Percentiles rank a stretch among this genome's conserved stretches.
Conservation (phyloP, 2,797 vertebrate genomes). For the Lepilemur ruficaudatus region DNA sequence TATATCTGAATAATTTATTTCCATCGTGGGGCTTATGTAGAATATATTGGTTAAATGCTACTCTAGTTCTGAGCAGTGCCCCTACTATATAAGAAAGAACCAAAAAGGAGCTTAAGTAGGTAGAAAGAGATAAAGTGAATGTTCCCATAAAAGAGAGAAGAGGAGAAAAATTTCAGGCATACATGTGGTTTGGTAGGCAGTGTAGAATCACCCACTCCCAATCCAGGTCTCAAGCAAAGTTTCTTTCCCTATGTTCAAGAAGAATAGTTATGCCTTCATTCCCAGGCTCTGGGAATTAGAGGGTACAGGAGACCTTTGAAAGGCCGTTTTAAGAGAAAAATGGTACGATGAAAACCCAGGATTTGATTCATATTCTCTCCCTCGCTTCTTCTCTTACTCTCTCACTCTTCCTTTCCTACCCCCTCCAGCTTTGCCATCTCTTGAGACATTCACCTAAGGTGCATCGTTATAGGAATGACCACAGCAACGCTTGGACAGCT, state of each 20-base stretch:
- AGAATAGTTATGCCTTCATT: not conserved
- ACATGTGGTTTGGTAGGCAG: not conserved
- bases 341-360: not conserved
- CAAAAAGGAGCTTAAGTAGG: not conserved
- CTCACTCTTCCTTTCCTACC: not conserved
- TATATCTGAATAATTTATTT: constrained; percentile 6
- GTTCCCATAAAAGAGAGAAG: not conserved
- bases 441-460: not conserved
- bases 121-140: not conserved
- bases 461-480: not conserved
- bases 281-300: not conserved
- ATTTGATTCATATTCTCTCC: not conserved
- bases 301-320: not conserved
- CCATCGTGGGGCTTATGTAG: not conserved
- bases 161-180: not conserved
- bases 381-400: not conserved
- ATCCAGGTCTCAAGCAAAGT: not conserved
- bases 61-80: not conserved
- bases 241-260: not conserved
- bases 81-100: not conserved
- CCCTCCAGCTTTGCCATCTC: not conserved
- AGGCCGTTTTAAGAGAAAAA: not conserved
- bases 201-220: not conserved
- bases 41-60: not conserved
- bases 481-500: not conserved